These are phyloP conservation scores for Drosophila planitibia DNA, from an alignment of 2,888 invertebrate species.

Conservation along the genomic window DNA sequence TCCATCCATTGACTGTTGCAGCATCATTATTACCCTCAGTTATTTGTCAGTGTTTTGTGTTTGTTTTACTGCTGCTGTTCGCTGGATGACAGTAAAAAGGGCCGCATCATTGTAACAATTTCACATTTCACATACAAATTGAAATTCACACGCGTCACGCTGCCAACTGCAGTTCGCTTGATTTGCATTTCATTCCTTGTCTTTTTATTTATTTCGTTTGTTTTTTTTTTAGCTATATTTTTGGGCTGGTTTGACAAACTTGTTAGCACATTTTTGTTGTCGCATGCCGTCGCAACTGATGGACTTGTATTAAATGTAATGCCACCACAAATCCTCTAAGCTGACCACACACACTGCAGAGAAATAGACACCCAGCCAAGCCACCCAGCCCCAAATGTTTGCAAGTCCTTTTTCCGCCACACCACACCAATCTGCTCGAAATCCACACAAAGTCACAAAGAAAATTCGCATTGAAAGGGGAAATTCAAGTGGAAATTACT, in stretches of 20 bases:
- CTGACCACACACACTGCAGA: constrained; percentile 45
- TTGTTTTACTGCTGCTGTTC: constrained; percentile 30
- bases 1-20: constrained; percentile 61
- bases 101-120: constrained; percentile 73
- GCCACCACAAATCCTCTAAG: constrained; percentile 75
- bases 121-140: constrained; percentile 54
- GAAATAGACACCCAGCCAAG: constrained; percentile 30
- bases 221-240: not conserved
- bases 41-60: constrained; percentile 69
- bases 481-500: constrained; percentile 82
- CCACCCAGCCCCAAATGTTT: not conserved
- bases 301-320: constrained; percentile 75
- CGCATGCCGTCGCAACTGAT: constrained; percentile 10
- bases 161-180: constrained; percentile 55
- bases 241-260: constrained; percentile 31
- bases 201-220: not conserved
- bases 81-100: constrained; percentile 52
- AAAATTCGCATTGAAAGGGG: constrained; percentile 70
- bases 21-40: constrained; percentile 74
- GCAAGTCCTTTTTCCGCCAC: constrained; percentile 10
- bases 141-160: constrained; percentile 77
- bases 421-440: constrained; percentile 62
- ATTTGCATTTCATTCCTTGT: constrained; percentile 9
- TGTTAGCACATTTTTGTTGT: constrained; percentile 52
- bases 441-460: constrained; percentile 77